Evolutionary conservation across 2,888 invertebrate genomes (phyloP).

Genomic region (Agrotis exclamationis): DNA sequence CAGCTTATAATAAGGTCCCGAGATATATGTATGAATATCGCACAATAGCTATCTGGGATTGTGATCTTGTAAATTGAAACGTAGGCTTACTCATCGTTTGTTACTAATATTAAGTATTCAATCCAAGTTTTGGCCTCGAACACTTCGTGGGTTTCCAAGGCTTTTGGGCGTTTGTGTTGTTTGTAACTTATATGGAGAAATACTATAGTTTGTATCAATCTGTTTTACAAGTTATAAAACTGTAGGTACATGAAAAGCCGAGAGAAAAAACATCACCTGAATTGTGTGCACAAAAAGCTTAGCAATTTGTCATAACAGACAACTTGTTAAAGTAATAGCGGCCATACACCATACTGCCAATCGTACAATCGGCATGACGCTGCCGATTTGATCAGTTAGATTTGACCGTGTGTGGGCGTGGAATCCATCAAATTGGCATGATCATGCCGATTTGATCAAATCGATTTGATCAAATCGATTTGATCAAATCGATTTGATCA

Average conservation of each 20-base stretch:
- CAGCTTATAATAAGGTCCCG: conserved; percentile 84
- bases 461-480: no score
- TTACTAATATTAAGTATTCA: conserved; percentile 66
- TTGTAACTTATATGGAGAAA: background rate
- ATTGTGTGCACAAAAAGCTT: conserved; percentile 7
- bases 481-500: no score
- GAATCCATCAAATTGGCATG: no score
- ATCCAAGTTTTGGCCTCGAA: conserved; percentile 52
- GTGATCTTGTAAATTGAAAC: conserved; percentile 89
- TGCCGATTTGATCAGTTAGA: no score
- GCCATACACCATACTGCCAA: no score
- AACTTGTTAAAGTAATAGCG: conserved; percentile 42
- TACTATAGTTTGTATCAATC: background rate
- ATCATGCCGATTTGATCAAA: no score
- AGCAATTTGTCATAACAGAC: conserved; percentile 16
- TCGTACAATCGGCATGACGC: no score
- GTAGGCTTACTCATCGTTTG: conserved; percentile 83
- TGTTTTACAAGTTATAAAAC: background rate
- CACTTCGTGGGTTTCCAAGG: conserved; percentile 55
- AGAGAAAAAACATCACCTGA: conserved; percentile 5
- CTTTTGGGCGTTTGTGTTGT: conserved; percentile 24
- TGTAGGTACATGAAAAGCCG: background rate
- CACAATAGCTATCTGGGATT: conserved; percentile 82
- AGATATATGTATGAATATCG: conserved; percentile 86
- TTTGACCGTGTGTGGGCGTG: no score